Evolutionary conservation across 37 sponge, comb jelly and placozoan genomes (phyloP), one percentile per base, ranked within the genome.

Genomic region (Theonella swinhoei): DNA sequence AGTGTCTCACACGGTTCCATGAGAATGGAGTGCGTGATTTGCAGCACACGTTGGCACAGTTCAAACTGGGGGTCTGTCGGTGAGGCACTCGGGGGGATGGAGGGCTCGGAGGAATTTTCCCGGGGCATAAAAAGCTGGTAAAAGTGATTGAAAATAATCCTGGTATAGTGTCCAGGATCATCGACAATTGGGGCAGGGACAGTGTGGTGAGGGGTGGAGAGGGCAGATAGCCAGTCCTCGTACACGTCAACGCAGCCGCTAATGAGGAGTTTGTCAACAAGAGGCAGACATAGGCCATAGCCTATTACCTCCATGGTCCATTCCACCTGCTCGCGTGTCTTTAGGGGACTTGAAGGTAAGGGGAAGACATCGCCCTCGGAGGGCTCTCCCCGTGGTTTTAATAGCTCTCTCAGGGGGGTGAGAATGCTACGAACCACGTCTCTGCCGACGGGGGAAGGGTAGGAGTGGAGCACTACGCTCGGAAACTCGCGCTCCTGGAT

Each of bases 271-370:
- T 82, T 70, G 25, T 95, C 90, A 0, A 72, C 35, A 19, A 95
- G 89, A 23, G 95, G 95, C 1, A 95, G 82, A 24, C 87, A 68
- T 24, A 95, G 90, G 0, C 95, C 95, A 42, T 84, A 80, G 0
- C 93, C 92, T 19, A 95, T 47, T 0, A 92, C 93, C 37, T 91
- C 77, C 95, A 95, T 91, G 22, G 87, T 89, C 95, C 95, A 95
- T 1, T 89, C 29, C 9, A 95, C 92, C 63, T 95, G 72, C 38
- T 86, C 83, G 29, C 40, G 75, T 3, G 87, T 78, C 11, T 64
- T 38, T 0, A 91, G 69, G 17, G 75, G 17, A 60, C 54, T 65
- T 1, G 36, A 1, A 71, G 33, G 62, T 19, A 25, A 61, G 38
- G 43, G 26, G 32, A 9, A 58, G 3, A 23, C 28, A 23, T n/a